These are phyloP conservation scores for Trachelus stipa DNA, from an alignment of 2,888 invertebrate genomes.

Conservation along the genomic window DNA sequence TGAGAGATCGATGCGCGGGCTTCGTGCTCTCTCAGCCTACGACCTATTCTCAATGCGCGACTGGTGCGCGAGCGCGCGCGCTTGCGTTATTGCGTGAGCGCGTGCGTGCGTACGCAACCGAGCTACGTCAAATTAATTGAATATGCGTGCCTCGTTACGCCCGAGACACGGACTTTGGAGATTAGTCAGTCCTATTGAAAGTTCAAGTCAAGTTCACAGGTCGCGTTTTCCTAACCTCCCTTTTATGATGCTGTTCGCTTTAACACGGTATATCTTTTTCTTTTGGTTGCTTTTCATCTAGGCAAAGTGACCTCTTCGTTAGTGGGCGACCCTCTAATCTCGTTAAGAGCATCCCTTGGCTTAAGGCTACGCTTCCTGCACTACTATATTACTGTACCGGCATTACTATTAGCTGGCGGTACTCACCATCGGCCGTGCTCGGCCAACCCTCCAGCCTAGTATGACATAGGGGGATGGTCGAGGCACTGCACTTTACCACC, in stretches of 20 bases:
- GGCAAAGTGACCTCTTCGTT: background rate
- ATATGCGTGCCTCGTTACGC: background rate
- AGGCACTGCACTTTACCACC: background rate
- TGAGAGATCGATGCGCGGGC: conserved; percentile 5
- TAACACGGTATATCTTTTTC: background rate
- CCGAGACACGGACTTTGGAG: background rate
- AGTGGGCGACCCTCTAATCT: background rate
- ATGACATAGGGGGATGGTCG: background rate
- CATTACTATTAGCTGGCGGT: background rate
- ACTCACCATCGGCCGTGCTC: background rate
- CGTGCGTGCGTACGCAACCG: background rate
- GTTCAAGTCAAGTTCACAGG: background rate
- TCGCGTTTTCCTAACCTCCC: background rate
- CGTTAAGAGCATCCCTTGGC: background rate
- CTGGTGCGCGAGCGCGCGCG: conserved; percentile 1
- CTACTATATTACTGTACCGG: background rate
- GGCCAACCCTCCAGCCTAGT: background rate
- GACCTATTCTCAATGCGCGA: background rate
- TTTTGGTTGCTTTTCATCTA: background rate
- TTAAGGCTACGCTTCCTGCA: background rate
- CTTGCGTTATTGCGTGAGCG: background rate
- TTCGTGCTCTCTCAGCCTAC: background rate
- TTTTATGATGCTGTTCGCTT: background rate
- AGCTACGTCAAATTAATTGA: background rate
- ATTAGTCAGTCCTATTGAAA: background rate